Evolutionary conservation across 2,888 invertebrate genomes (phyloP).

Genomic region (Galerucella pusilla): DNA sequence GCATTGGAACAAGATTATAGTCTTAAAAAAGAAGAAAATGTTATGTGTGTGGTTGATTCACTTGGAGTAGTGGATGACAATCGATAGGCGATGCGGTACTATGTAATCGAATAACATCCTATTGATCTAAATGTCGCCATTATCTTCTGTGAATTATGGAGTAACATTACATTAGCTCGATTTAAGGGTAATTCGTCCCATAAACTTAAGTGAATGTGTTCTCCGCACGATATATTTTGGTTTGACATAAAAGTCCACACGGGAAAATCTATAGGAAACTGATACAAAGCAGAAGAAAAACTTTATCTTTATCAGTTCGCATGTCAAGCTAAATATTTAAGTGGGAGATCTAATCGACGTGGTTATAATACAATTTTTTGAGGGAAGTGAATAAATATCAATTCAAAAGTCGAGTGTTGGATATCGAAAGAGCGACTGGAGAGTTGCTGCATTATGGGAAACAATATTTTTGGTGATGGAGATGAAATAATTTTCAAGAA

Average conservation of each 20-base stretch:
- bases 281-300: background rate
- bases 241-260: slow-evolving; percentile 1
- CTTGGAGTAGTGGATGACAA: background rate
- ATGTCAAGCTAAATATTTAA: background rate
- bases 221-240: slow-evolving; percentile 20
- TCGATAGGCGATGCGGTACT: slow-evolving; percentile 17
- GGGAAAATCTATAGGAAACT: background rate
- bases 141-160: slow-evolving; percentile 26
- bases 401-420: background rate
- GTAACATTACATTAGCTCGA: slow-evolving; percentile 23
- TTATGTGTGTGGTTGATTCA: background rate
- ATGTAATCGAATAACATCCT: slow-evolving; percentile 27
- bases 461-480: too few relatives aligned
- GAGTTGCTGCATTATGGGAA: too few relatives aligned
- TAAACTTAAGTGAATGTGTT: slow-evolving; percentile 22
- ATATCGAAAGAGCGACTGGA: too few relatives aligned
- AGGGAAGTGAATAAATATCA: background rate
- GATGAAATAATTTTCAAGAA: too few relatives aligned
- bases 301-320: background rate
- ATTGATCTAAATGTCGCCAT: slow-evolving; percentile 30
- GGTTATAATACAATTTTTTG: background rate
- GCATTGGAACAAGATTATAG: too few relatives aligned
- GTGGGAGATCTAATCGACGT: background rate
- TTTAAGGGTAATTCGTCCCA: slow-evolving; percentile 26
- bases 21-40: too few relatives aligned